phyloP scores from a whole-genome alignment of 2,888 invertebrate genomes.

The Drosophila kuntzei region DNA sequence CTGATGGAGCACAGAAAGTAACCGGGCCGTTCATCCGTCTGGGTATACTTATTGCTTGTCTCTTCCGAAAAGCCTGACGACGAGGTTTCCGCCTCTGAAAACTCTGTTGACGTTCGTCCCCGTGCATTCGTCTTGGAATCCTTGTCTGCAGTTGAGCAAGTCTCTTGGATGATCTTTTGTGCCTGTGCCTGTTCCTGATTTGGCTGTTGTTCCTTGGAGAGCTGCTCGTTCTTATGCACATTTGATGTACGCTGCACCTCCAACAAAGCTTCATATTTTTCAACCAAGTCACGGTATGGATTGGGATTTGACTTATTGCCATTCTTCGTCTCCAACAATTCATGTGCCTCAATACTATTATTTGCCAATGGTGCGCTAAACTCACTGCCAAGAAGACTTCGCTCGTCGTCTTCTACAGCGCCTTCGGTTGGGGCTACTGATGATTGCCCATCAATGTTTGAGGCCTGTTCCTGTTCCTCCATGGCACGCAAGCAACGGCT shows the following conservation, averaged over 20 bases:
- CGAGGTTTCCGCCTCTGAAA: constrained; percentile 94
- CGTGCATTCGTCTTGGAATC: constrained; percentile 69
- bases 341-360: constrained; percentile 73
- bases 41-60: constrained; percentile 93
- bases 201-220: constrained; percentile 90
- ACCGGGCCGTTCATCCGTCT: constrained; percentile 92
- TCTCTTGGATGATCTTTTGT: constrained; percentile 14
- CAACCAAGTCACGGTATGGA: constrained; percentile 92
- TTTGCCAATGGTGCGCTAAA: constrained; percentile 67
- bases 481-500: constrained; percentile 91
- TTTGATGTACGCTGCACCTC: constrained; percentile 90
- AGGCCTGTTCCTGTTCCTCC: constrained; percentile 84
- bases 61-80: constrained; percentile 94
- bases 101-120: constrained; percentile 92
- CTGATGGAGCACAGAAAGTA: constrained; percentile 93
- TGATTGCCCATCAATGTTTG: constrained; percentile 86
- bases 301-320: constrained; percentile 87
- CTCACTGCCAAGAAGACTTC: constrained; percentile 86
- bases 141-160: constrained; percentile 48
- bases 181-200: constrained; percentile 86
- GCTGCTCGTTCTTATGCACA: constrained; percentile 84
- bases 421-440: constrained; percentile 90
- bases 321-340: constrained; percentile 71
- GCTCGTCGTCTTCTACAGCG: constrained; percentile 87
- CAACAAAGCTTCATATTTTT: constrained; percentile 93